phyloP scores from a whole-genome alignment of 1,140 invertebrate species.

The Formica exsecta region DNA sequence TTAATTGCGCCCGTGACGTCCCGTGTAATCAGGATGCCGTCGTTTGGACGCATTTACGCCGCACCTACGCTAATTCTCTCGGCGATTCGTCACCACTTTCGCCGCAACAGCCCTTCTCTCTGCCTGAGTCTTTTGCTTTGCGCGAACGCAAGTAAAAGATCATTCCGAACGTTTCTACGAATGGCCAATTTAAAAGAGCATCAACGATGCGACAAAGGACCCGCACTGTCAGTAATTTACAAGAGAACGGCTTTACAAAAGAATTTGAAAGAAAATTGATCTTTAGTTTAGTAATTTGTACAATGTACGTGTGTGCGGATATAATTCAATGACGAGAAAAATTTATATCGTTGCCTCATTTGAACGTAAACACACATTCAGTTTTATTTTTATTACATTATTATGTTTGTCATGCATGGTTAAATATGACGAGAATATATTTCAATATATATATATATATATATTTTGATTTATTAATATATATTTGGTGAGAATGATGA shows the following conservation, averaged over 20 bases:
- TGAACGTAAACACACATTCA: neutral
- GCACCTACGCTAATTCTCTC: conserved; percentile 82
- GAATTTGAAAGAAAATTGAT: neutral
- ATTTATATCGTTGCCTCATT: neutral
- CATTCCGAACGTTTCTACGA: conserved; percentile 2
- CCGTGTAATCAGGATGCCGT: conserved; percentile 85
- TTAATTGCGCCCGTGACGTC: conserved; percentile 82
- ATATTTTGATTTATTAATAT: conserved; percentile 31
- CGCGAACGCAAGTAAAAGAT: neutral
- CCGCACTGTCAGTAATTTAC: conserved; percentile 15
- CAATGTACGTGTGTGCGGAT: neutral
- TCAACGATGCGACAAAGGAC: conserved; percentile 31
- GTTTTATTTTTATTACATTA: neutral
- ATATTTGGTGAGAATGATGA: conserved; percentile 7
- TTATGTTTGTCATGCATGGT: neutral
- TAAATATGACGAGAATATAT: neutral
- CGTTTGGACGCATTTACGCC: conserved; percentile 82
- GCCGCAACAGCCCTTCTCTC: neutral
- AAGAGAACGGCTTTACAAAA: neutral
- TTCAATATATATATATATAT: neutral
- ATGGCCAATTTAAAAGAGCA: conserved; percentile 36
- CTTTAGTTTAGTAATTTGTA: neutral
- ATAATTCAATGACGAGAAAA: neutral
- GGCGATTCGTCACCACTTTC: conserved; percentile 22
- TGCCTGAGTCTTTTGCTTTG: neutral